These are phyloP conservation scores for Apoderus coryli DNA, from an alignment of 2,888 invertebrate species.

Conservation along the genomic window DNA sequence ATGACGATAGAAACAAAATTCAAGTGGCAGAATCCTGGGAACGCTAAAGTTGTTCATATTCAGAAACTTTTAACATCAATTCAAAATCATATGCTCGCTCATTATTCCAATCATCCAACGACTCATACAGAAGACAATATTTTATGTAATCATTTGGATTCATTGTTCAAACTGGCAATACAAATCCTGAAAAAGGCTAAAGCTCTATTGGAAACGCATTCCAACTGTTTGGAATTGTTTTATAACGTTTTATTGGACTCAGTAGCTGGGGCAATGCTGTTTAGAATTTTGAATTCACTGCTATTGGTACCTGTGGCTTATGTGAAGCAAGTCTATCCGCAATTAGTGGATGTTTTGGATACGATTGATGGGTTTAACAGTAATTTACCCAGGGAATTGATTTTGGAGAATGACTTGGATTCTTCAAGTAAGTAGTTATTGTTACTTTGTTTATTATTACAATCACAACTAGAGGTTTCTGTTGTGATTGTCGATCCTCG, in stretches of 20 bases:
- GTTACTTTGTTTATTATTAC: too few relatives aligned
- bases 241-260: slow-evolving; percentile 38
- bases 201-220: slow-evolving; percentile 27
- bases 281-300: slow-evolving; percentile 40
- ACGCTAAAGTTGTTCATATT: slow-evolving; percentile 31
- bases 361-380: slow-evolving; percentile 32
- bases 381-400: slow-evolving; percentile 29
- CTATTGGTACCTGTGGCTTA: slow-evolving; percentile 36
- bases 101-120: slow-evolving; percentile 25
- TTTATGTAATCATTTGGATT: slow-evolving; percentile 24
- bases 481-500: too few relatives aligned
- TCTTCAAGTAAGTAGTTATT: slow-evolving; percentile 23
- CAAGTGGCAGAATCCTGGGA: slow-evolving; percentile 26
- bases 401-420: slow-evolving; percentile 25
- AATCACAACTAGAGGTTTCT: too few relatives aligned
- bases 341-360: slow-evolving; percentile 30
- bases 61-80: slow-evolving; percentile 40
- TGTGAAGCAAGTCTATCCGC: slow-evolving; percentile 28
- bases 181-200: slow-evolving; percentile 27
- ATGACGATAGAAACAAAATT: slow-evolving; percentile 22
- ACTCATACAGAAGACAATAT: slow-evolving; percentile 17
- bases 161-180: slow-evolving; percentile 26
- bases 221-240: slow-evolving; percentile 29
- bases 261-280: slow-evolving; percentile 42
- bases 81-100: slow-evolving; percentile 44